Percentiles rank a stretch among this genome's conserved stretches.
These are phyloP conservation scores for Podarcis cretensis DNA, from an alignment of 2,113 vertebrate genomes.

Conservation along the genomic window DNA sequence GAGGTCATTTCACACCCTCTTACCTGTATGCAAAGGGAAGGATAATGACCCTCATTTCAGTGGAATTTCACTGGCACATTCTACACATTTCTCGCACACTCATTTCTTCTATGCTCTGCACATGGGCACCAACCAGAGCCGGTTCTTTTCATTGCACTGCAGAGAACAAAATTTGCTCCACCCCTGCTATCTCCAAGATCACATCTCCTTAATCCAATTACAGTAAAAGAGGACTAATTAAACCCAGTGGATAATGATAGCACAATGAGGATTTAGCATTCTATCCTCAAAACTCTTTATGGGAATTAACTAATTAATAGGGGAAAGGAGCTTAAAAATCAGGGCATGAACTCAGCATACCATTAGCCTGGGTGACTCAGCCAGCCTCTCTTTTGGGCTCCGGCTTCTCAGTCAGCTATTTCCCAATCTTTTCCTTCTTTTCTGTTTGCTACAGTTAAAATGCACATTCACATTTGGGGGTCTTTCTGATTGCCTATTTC, in stretches of 20 bases:
- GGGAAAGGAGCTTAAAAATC: conserved; percentile 61
- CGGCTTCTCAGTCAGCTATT: conserved; percentile 38
- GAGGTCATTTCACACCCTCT: too few species aligned
- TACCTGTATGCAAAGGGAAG: not conserved
- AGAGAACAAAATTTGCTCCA: not conserved
- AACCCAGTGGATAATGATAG: conserved; percentile 28
- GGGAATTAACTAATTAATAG: conserved; percentile 59
- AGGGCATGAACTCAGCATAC: conserved; percentile 39
- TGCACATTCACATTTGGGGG: not conserved
- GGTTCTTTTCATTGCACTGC: not conserved
- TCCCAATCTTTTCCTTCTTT: conserved; percentile 23
- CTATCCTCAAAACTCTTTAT: conserved; percentile 39
- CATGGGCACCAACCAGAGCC: not conserved
- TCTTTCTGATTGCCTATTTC: not conserved
- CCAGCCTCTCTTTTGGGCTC: conserved; percentile 48
- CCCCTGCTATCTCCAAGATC: conserved; percentile 20
- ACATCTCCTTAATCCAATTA: conserved; percentile 66
- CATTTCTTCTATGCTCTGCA: not conserved
- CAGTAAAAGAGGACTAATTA: conserved; percentile 51
- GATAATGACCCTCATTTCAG: not conserved
- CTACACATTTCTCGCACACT: too few species aligned
- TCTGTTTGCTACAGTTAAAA: conserved; percentile 30
- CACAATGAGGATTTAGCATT: conserved; percentile 32
- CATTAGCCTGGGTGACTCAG: conserved; percentile 69
- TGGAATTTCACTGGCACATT: not conserved